Conservation (phyloP, 2,888 invertebrate species). For the Amphipoea lucens region DNA sequence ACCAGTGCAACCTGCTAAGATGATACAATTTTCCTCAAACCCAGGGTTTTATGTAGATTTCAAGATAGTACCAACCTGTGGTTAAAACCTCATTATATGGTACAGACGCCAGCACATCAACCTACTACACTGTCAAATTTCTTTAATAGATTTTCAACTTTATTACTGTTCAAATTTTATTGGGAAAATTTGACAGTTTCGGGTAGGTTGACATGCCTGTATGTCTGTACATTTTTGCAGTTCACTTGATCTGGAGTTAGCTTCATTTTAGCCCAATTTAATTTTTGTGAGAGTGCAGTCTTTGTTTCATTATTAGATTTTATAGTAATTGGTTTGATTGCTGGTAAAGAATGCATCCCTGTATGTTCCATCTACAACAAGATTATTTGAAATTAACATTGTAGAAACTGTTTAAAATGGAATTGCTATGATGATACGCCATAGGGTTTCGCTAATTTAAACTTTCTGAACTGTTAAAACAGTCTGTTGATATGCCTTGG, state of each 20-base stretch:
- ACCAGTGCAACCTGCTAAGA: too few species aligned
- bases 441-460: slow-evolving; percentile 85
- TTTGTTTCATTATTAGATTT: background rate
- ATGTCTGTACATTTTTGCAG: too few species aligned
- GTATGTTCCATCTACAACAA: slow-evolving; percentile 5
- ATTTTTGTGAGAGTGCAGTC: background rate
- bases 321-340: background rate
- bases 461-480: slow-evolving; percentile 77
- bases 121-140: too few species aligned
- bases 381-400: background rate
- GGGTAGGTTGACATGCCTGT: too few species aligned
- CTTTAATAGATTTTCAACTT: too few species aligned
- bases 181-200: too few species aligned
- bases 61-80: too few species aligned
- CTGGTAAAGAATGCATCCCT: background rate
- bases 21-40: too few species aligned
- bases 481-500: slow-evolving; percentile 87
- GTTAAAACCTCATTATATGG: background rate
- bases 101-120: too few species aligned
- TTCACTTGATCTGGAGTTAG: background rate
- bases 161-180: too few species aligned
- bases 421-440: slow-evolving; percentile 85
- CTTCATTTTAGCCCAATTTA: too few species aligned
- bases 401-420: slow-evolving; percentile 21
- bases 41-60: too few species aligned